Conservation (phyloP, 2,797 vertebrate genomes). For the Adrianichthys oophorus region DNA sequence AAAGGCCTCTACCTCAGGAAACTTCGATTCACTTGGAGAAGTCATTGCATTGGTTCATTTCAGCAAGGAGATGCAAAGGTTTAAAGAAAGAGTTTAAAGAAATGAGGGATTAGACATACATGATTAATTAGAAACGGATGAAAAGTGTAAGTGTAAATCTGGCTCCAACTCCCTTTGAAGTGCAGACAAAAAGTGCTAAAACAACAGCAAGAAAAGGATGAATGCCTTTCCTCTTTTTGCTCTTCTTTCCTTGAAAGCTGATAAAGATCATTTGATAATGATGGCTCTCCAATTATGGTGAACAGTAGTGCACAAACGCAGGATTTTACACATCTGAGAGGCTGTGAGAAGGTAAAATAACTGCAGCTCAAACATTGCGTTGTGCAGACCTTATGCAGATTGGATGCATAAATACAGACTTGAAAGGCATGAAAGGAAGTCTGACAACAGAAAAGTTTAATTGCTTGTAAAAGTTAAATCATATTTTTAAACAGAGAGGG, state of each 20-base stretch:
- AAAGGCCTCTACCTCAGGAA: neutral
- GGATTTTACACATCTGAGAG: constrained; percentile 55
- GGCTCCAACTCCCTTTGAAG: constrained; percentile 64
- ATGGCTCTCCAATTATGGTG: constrained; percentile 64
- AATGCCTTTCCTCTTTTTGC: constrained; percentile 15
- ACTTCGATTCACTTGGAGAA: neutral
- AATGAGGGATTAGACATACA: constrained; percentile 49
- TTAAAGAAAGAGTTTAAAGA: constrained; percentile 14
- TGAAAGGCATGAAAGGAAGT: constrained; percentile 72
- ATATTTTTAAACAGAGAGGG: constrained; percentile 68
- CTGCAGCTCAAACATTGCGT: constrained; percentile 38
- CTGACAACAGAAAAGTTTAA: constrained; percentile 78
- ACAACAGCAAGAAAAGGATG: constrained; percentile 1
- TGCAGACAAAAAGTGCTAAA: constrained; percentile 50
- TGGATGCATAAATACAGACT: constrained; percentile 74
- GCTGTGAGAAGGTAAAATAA: constrained; percentile 56
- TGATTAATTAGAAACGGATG: constrained; percentile 69
- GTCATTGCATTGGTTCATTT: neutral
- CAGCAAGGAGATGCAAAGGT: constrained; percentile 2
- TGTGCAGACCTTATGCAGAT: constrained; percentile 54
- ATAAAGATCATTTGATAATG: constrained; percentile 74
- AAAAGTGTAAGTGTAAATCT: constrained; percentile 68
- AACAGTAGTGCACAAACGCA: constrained; percentile 52
- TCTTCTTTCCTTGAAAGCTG: constrained; percentile 45
- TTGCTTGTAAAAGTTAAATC: constrained; percentile 84